Percentiles rank a stretch among this genome's conserved stretches.
Evolutionary conservation across 2,113 vertebrate genomes (phyloP).

Genomic region (Nerophis ophidion): DNA sequence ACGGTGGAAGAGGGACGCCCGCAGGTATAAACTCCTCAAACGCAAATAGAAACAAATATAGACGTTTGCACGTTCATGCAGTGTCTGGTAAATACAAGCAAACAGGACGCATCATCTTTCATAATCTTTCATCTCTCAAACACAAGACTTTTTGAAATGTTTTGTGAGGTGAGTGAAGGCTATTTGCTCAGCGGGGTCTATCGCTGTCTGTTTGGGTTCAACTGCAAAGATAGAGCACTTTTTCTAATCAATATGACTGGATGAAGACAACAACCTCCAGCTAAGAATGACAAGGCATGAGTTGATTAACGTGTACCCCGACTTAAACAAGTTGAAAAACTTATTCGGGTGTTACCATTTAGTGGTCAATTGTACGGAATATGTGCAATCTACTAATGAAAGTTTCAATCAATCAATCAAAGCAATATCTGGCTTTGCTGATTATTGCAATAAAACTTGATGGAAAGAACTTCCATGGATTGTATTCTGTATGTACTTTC

Average conservation of each 20-base stretch:
- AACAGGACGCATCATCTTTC: not conserved
- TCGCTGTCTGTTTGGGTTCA: constrained; percentile 27
- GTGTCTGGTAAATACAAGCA: constrained; percentile 4
- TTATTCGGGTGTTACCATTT: too few relatives aligned
- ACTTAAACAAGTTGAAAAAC: too few relatives aligned
- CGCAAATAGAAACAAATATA: constrained; percentile 16
- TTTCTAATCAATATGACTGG: constrained; percentile 35
- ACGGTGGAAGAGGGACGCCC: constrained; percentile 32
- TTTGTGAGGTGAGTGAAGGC: constrained; percentile 28
- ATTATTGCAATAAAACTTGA: not conserved
- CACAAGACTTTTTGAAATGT: not conserved
- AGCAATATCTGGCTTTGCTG: constrained; percentile 1
- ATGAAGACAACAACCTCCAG: constrained; percentile 21
- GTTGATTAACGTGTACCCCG: too few relatives aligned
- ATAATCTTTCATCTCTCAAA: not conserved
- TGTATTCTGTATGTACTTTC: too few relatives aligned
- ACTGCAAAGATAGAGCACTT: constrained; percentile 38
- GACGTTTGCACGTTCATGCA: constrained; percentile 27
- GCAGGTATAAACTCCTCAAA: constrained; percentile 28
- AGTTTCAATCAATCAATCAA: too few relatives aligned
- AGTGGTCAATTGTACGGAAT: too few relatives aligned
- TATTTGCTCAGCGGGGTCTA: constrained; percentile 27
- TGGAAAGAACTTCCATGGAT: too few relatives aligned
- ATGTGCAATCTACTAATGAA: too few relatives aligned
- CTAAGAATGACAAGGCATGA: too few relatives aligned